Conservation (phyloP, 2,113 vertebrate species). For the Vulpes ferrilata region DNA sequence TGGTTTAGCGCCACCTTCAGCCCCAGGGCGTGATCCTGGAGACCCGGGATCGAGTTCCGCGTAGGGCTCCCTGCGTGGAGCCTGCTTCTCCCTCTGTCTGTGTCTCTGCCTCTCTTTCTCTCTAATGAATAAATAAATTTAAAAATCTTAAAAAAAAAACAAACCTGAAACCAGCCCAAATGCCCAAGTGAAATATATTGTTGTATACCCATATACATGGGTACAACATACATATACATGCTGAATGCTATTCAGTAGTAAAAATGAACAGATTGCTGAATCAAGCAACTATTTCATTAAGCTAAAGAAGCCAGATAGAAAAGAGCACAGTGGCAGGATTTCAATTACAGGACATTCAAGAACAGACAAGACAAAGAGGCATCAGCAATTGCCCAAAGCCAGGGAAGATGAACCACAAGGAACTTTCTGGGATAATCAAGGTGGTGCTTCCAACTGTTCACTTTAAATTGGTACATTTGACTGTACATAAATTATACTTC, state of each 20-base stretch:
- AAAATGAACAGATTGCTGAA: not conserved
- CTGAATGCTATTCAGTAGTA: not conserved
- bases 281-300: not conserved
- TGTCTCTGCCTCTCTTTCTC: too few species aligned
- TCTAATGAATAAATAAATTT: too few species aligned
- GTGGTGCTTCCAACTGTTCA: not conserved
- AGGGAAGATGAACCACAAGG: not conserved
- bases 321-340: not conserved
- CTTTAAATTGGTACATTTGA: not conserved
- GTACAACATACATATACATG: too few species aligned
- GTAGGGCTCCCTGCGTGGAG: too few species aligned
- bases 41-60: too few species aligned
- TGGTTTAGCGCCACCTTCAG: too few species aligned
- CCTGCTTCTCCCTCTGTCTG: too few species aligned
- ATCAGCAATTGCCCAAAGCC: not conserved
- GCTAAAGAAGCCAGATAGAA: not conserved
- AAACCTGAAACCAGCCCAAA: not conserved
- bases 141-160: too few species aligned
- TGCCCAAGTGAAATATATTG: not conserved
- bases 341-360: not conserved
- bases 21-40: too few species aligned
- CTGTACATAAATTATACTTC: not conserved
- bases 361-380: not conserved
- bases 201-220: accelerated
- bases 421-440: not conserved